Conservation (phyloP, 1,140 invertebrate genomes). For the Diorhabda carinulata region DNA sequence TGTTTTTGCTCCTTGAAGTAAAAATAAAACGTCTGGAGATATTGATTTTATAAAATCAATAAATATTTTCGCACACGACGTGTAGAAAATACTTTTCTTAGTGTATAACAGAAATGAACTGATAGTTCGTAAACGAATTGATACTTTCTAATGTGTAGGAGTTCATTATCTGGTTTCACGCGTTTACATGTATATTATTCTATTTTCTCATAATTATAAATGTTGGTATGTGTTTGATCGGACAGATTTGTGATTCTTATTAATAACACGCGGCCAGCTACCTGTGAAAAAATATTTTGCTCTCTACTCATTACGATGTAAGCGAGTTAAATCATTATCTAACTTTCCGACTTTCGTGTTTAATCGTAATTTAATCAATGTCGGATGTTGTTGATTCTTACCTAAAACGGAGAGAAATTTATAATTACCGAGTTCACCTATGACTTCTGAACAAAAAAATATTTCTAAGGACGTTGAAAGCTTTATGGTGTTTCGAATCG, state of each 20-base stretch:
- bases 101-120: not conserved
- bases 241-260: not conserved
- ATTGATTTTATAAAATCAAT: too few relatives aligned
- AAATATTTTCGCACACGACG: too few relatives aligned
- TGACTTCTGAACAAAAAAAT: not conserved
- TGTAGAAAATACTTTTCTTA: not conserved
- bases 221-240: not conserved
- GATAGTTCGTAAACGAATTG: too few relatives aligned
- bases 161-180: not conserved
- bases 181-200: conserved; percentile 1
- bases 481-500: too few relatives aligned
- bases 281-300: not conserved
- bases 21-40: too few relatives aligned
- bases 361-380: too few relatives aligned
- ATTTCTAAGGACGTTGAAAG: too few relatives aligned
- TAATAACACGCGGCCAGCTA: not conserved
- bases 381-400: too few relatives aligned
- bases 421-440: not conserved
- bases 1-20: too few relatives aligned
- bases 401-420: not conserved
- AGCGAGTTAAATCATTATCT: too few relatives aligned
- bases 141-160: not conserved
- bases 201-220: not conserved
- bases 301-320: too few relatives aligned
- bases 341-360: too few relatives aligned